A percentile compares a stretch with the other conserved stretches of the same genome.
These are phyloP conservation scores for Petrocephalus schoutedeni DNA, from an alignment of 2,797 vertebrate genomes.

Conservation along the genomic window DNA sequence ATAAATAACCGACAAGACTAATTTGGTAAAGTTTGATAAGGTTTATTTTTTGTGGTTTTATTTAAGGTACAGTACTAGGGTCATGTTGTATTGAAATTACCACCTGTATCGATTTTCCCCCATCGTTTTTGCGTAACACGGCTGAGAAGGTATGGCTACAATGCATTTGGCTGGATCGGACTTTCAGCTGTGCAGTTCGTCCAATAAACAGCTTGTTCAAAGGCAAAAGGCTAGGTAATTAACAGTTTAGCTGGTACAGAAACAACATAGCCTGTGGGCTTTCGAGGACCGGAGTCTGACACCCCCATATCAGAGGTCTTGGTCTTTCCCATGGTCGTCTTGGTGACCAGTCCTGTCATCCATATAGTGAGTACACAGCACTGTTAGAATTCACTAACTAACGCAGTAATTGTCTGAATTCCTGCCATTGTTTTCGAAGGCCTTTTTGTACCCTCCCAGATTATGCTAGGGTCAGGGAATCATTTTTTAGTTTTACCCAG, in stretches of 20 bases:
- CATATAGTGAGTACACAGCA: background rate
- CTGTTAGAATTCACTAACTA: background rate
- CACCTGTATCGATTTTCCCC: background rate
- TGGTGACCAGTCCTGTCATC: too few relatives aligned
- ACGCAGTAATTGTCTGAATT: background rate
- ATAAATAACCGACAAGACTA: background rate
- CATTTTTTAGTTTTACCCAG: background rate
- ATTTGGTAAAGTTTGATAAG: background rate
- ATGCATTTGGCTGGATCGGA: background rate
- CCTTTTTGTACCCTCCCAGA: background rate
- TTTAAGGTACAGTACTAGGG: background rate
- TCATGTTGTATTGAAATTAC: background rate
- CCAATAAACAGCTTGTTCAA: background rate
- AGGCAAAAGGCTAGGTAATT: background rate
- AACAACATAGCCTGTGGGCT: too few relatives aligned
- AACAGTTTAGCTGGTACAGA: too few relatives aligned
- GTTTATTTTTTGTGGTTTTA: background rate
- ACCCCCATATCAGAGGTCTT: too few relatives aligned
- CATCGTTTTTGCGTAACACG: background rate
- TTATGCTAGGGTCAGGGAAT: background rate
- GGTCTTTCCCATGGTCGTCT: too few relatives aligned
- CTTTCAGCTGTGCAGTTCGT: background rate
- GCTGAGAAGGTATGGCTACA: background rate
- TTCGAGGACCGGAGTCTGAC: too few relatives aligned
- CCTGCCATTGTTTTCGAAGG: background rate